These are phyloP conservation scores for Anolis sagrei DNA, from an alignment of 2,113 vertebrate species.

Conservation along the genomic window DNA sequence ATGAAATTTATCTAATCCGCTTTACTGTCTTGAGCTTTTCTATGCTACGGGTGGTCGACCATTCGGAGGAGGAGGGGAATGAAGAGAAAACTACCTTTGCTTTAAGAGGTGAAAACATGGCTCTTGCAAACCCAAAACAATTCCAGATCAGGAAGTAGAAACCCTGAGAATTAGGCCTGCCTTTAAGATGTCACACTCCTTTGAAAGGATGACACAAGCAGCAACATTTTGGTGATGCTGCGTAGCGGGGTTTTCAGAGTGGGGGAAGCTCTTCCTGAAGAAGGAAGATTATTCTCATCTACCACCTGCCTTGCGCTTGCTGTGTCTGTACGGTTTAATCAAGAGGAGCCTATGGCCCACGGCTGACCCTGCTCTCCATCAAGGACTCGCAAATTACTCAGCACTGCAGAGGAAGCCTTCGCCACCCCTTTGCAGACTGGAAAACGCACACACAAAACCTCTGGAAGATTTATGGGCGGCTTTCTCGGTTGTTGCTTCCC, in stretches of 20 bases:
- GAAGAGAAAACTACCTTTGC: not conserved
- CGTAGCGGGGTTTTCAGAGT: not conserved
- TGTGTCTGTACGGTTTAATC: constrained; percentile 39
- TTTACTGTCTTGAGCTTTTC: constrained; percentile 60
- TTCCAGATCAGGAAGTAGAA: constrained; percentile 9
- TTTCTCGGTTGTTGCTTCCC: too few relatives aligned
- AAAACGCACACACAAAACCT: constrained; percentile 13
- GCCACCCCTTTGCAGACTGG: constrained; percentile 44
- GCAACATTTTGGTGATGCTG: too few relatives aligned
- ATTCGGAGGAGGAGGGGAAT: not conserved
- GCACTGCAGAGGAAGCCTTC: constrained; percentile 41
- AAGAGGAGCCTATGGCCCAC: not conserved
- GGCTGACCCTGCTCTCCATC: constrained; percentile 46
- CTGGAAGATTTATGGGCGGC: not conserved
- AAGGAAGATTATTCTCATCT: constrained; percentile 47
- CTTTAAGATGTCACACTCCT: not conserved
- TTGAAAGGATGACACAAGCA: not conserved
- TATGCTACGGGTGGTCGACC: constrained; percentile 18
- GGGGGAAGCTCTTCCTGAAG: constrained; percentile 28
- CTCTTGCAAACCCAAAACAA: not conserved
- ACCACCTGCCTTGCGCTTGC: constrained; percentile 41
- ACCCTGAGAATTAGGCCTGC: not conserved
- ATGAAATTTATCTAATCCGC: constrained; percentile 59
- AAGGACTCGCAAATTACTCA: constrained; percentile 56
- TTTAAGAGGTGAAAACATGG: constrained; percentile 21